phyloP scores from a whole-genome alignment of 2,888 invertebrate species.

The Chrysopilus asiliformis region DNA sequence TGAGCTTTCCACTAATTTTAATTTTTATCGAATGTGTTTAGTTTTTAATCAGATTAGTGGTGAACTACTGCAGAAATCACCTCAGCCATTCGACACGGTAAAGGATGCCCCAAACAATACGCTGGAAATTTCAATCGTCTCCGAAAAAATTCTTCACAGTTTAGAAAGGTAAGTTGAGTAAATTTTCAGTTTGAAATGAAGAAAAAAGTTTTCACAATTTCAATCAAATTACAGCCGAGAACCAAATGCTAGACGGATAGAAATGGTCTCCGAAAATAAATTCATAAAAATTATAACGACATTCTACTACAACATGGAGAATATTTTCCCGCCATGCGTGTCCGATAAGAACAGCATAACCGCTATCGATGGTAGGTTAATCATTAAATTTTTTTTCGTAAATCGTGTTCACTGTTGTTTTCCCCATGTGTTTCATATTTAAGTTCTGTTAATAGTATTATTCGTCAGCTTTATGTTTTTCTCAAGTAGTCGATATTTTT shows the following conservation, averaged over 20 bases:
- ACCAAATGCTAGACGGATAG: constrained; percentile 28
- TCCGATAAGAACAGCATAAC: too few relatives aligned
- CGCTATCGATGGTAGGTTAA: too few relatives aligned
- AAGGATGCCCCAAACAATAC: constrained; percentile 24
- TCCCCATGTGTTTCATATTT: too few relatives aligned
- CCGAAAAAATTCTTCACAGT: constrained; percentile 25
- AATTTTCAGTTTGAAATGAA: too few relatives aligned
- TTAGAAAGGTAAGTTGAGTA: constrained; percentile 22
- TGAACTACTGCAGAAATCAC: constrained; percentile 24
- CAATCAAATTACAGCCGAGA: constrained; percentile 28
- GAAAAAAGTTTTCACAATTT: too few relatives aligned
- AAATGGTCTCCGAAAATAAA: constrained; percentile 25
- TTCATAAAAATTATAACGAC: constrained; percentile 25
- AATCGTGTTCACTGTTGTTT: too few relatives aligned
- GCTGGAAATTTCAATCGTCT: constrained; percentile 26
- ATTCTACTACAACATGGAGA: constrained; percentile 29
- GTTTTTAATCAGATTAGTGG: constrained; percentile 27
- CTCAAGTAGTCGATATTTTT: too few relatives aligned
- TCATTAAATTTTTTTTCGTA: too few relatives aligned
- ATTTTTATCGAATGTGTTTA: constrained; percentile 14
- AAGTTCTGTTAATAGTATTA: too few relatives aligned
- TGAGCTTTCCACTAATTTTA: not conserved
- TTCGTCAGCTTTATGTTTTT: too few relatives aligned
- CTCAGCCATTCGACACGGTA: constrained; percentile 14
- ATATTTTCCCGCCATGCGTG: constrained; percentile 27